A percentile compares a stretch with the other conserved stretches of the same genome.
Conservation (phyloP, 2,888 invertebrate genomes). For the Cryptus viduatorius region DNA sequence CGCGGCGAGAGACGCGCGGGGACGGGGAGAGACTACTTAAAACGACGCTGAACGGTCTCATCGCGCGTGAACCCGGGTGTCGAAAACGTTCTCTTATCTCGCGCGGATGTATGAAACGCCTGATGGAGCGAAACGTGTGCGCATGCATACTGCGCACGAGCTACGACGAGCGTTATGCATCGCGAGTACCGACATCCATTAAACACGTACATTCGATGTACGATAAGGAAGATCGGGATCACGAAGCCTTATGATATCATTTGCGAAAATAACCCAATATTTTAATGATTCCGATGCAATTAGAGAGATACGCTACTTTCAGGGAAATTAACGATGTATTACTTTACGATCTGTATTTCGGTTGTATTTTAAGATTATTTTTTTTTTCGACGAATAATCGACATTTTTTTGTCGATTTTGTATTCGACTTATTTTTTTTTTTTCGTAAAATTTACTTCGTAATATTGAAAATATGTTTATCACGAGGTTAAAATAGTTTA, state of each 20-base stretch:
- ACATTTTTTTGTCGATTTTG: too few relatives aligned
- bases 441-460: too few relatives aligned
- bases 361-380: too few relatives aligned
- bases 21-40: background rate
- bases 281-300: too few relatives aligned
- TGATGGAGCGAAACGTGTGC: constrained; percentile 58
- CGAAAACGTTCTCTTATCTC: constrained; percentile 72
- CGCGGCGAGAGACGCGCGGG: background rate
- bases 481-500: background rate
- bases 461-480: background rate
- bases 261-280: too few relatives aligned
- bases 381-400: too few relatives aligned
- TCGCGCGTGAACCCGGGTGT: constrained; percentile 61
- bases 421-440: too few relatives aligned
- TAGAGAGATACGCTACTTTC: too few relatives aligned
- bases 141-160: constrained; percentile 24
- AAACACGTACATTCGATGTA: background rate
- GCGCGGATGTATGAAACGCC: constrained; percentile 55
- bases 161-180: background rate
- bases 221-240: background rate
- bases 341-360: too few relatives aligned
- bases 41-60: constrained; percentile 6
- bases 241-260: too few relatives aligned
- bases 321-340: too few relatives aligned
- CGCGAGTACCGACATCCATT: too few relatives aligned